A percentile compares a stretch with the other conserved stretches of the same genome.
Conservation (phyloP, 1,140 invertebrate genomes). For the Geopemphigus sp. region DNA sequence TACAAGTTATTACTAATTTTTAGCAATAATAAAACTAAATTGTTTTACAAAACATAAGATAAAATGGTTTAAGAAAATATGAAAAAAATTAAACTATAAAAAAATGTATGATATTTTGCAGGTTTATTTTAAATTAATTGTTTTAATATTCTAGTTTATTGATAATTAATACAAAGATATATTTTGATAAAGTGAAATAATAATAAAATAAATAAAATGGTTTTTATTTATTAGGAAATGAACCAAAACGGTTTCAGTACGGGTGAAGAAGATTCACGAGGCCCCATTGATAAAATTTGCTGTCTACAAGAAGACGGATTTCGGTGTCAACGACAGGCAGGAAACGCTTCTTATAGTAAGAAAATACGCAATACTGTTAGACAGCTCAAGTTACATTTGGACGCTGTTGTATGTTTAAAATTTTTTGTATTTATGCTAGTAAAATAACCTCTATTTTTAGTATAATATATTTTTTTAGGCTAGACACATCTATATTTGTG, state of each 20-base stretch:
- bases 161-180: background rate
- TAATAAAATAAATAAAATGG: too few relatives aligned
- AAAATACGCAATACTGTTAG: slow-evolving; percentile 94
- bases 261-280: slow-evolving; percentile 82
- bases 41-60: too few relatives aligned
- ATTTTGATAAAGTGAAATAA: background rate
- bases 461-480: slow-evolving; percentile 63
- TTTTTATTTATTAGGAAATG: slow-evolving; percentile 29
- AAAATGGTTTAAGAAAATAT: too few relatives aligned
- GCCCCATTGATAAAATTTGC: slow-evolving; percentile 83
- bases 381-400: slow-evolving; percentile 83
- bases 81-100: too few relatives aligned
- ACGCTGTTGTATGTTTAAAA: slow-evolving; percentile 67
- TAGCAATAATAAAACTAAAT: too few relatives aligned
- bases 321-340: slow-evolving; percentile 80
- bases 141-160: background rate
- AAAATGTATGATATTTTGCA: too few relatives aligned
- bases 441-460: background rate
- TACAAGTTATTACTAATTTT: too few relatives aligned
- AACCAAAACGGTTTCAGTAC: slow-evolving; percentile 78
- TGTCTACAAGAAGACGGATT: slow-evolving; percentile 88
- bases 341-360: slow-evolving; percentile 95
- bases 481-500: slow-evolving; percentile 94
- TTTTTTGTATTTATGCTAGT: background rate
- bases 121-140: too few relatives aligned